These are phyloP conservation scores for Uria aalge DNA, from an alignment of 2,113 vertebrate species.

Conservation along the genomic window DNA sequence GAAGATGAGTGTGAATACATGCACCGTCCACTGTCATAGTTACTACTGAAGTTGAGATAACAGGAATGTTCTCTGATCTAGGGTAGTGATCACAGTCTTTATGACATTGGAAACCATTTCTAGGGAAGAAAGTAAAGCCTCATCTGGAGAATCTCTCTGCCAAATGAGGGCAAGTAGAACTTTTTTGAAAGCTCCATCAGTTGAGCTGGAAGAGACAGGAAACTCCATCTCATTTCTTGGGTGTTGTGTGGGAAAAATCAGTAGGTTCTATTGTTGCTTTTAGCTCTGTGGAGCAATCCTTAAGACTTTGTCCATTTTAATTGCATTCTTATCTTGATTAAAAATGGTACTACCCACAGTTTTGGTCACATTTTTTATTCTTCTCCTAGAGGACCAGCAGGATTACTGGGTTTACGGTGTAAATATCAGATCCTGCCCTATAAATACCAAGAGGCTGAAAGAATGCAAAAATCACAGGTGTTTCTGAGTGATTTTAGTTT, in stretches of 20 bases:
- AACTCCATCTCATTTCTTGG: not conserved
- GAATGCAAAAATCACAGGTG: not conserved
- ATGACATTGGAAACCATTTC: not conserved
- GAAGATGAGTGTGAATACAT: not conserved
- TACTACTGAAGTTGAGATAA: not conserved
- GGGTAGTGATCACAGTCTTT: accelerated
- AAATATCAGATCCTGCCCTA: not conserved
- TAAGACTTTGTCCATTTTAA: not conserved
- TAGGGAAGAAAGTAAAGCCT: not conserved
- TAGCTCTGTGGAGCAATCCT: not conserved
- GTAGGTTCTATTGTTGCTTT: not conserved
- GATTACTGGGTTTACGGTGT: not conserved
- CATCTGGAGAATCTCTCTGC: not conserved
- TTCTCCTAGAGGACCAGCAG: not conserved
- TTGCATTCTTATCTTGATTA: not conserved
- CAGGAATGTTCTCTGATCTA: not conserved
- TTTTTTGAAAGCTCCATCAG: not conserved
- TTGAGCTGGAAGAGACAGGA: not conserved
- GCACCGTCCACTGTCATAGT: not conserved
- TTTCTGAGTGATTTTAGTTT: not conserved
- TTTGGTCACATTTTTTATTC: not conserved
- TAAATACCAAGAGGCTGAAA: not conserved
- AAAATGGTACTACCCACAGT: not conserved
- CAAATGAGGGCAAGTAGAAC: not conserved
- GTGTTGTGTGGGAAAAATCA: not conserved